phyloP scores from a whole-genome alignment of 2,113 vertebrate species.

The Rhea americana region DNA sequence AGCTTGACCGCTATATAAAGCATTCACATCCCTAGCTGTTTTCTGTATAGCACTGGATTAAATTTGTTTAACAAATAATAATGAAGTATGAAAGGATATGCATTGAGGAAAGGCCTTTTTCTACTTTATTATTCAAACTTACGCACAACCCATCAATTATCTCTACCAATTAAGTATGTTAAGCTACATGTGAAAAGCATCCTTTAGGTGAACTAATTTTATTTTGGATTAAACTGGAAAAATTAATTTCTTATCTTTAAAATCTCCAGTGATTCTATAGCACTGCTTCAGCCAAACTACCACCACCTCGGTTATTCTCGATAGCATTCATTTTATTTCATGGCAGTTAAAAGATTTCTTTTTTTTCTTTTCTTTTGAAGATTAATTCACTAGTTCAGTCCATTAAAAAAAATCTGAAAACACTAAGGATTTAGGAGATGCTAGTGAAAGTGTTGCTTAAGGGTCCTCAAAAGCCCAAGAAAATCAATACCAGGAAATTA shows the following conservation, averaged over 20 bases:
- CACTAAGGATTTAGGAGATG: background rate
- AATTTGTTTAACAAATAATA: background rate
- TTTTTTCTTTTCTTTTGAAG: background rate
- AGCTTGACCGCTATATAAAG: background rate
- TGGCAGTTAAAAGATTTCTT: background rate
- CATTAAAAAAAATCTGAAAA: background rate
- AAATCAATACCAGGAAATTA: conserved; percentile 5
- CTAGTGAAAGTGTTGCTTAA: background rate
- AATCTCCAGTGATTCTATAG: background rate
- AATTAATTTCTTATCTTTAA: background rate
- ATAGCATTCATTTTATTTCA: background rate
- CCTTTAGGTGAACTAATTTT: background rate
- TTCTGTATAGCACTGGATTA: background rate
- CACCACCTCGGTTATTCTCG: background rate
- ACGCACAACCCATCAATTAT: background rate
- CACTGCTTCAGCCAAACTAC: background rate
- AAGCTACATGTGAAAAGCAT: background rate
- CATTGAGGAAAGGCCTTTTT: background rate
- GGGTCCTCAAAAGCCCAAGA: background rate
- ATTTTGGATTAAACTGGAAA: background rate
- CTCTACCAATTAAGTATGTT: fast-evolving
- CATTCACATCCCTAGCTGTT: background rate
- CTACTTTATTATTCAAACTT: background rate
- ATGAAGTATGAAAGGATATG: background rate
- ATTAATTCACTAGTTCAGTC: background rate